Percentiles rank a stretch among this genome's conserved stretches.
These are phyloP conservation scores for Eulimnadia texana DNA, from an alignment of 1,140 invertebrate species.

Conservation along the genomic window DNA sequence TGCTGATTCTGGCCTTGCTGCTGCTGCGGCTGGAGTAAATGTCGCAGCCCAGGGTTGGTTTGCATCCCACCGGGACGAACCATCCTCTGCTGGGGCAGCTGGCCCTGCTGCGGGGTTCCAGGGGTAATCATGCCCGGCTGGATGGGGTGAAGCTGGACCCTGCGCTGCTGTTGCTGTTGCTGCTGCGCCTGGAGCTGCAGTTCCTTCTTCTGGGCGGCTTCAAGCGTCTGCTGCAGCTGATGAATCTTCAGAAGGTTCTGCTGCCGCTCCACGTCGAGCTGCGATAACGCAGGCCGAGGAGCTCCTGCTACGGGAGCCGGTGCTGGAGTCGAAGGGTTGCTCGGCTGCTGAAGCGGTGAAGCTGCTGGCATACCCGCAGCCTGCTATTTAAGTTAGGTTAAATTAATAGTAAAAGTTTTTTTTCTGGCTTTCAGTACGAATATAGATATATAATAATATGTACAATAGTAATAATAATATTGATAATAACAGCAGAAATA, in stretches of 20 bases:
- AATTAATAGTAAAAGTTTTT: too few relatives aligned
- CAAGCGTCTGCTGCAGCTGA: slow-evolving; percentile 52
- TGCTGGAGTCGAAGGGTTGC: slow-evolving; percentile 13
- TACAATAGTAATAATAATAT: background rate
- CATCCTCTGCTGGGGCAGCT: slow-evolving; percentile 15
- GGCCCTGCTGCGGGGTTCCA: slow-evolving; percentile 11
- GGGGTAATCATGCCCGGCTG: slow-evolving; percentile 14
- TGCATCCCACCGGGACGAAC: slow-evolving; percentile 3
- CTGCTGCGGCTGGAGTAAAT: slow-evolving; percentile 21
- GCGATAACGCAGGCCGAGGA: slow-evolving; percentile 31
- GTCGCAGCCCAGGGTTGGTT: slow-evolving; percentile 21
- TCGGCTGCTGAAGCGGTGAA: slow-evolving; percentile 21
- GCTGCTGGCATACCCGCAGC: background rate
- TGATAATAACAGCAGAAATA: background rate
- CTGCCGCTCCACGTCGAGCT: slow-evolving; percentile 44
- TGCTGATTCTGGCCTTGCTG: slow-evolving; percentile 9
- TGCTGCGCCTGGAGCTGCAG: slow-evolving; percentile 48
- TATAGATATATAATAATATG: slow-evolving; percentile 1
- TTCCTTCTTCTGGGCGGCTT: slow-evolving; percentile 61
- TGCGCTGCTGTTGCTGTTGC: slow-evolving; percentile 11
- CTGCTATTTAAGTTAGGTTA: slow-evolving; percentile 23
- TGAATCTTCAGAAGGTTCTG: slow-evolving; percentile 48
- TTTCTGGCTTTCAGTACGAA: too few relatives aligned
- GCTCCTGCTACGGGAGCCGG: slow-evolving; percentile 23
- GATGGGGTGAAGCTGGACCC: slow-evolving; percentile 15